Percentiles rank a stretch among this genome's conserved stretches.
Evolutionary conservation across 2,888 invertebrate genomes (phyloP).

Genomic region (Lochmaea crataegi): DNA sequence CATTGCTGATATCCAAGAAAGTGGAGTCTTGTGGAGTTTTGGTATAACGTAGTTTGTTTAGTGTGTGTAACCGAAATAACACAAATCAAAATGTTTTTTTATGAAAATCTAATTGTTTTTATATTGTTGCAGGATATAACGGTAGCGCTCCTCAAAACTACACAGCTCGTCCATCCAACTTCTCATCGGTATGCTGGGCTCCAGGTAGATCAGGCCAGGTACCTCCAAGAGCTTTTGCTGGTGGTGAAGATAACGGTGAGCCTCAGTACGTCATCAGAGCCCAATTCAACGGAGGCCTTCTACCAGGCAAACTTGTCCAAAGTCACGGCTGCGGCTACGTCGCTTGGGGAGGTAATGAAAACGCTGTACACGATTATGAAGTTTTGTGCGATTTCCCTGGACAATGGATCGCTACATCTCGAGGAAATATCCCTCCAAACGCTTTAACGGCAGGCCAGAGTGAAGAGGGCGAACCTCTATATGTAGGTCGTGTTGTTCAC

Average conservation of each 20-base stretch:
- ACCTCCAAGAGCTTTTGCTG: conserved; percentile 80
- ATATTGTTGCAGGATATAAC: conserved; percentile 13
- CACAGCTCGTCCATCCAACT: conserved; percentile 27
- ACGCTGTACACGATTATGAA: conserved; percentile 77
- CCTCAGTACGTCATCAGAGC: conserved; percentile 77
- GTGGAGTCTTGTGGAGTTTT: too few species aligned
- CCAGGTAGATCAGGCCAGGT: conserved; percentile 75
- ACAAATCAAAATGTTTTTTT: too few species aligned
- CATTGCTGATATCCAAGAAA: too few species aligned
- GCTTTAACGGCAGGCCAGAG: conserved; percentile 77
- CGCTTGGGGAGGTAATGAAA: conserved; percentile 82
- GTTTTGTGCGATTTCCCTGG: conserved; percentile 62
- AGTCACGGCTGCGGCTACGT: conserved; percentile 76
- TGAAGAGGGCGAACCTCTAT: conserved; percentile 84
- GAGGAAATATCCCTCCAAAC: conserved; percentile 75
- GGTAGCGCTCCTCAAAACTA: conserved; percentile 31
- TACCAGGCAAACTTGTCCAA: conserved; percentile 83
- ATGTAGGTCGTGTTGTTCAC: conserved; percentile 80
- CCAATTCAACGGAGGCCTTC: conserved; percentile 76
- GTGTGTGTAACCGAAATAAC: too few species aligned
- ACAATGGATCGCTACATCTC: conserved; percentile 60
- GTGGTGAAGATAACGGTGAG: conserved; percentile 72
- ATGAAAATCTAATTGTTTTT: background rate
- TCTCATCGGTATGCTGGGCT: conserved; percentile 70
- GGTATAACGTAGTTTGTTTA: too few species aligned